Evolutionary conservation across 1,140 invertebrate species (phyloP), one percentile per base, ranked within the genome.

Genomic region (Zaprionus africanus): DNA sequence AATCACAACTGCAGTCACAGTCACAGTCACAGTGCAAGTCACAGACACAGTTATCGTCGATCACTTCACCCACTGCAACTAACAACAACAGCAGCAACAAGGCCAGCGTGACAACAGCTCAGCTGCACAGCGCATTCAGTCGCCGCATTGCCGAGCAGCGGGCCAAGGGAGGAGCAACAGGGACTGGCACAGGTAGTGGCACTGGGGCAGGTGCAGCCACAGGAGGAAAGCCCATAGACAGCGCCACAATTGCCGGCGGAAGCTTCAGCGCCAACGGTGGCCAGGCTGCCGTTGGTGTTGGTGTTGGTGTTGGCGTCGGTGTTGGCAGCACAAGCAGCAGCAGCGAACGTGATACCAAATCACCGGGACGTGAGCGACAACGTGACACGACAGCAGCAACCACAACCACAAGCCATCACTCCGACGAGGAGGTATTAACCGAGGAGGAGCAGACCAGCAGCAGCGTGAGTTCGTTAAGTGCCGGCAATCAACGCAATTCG

Each of bases 201-300:
- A 77, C 51, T 63, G 75, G 31, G 64, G 58, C 6, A 65, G 61
- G 41, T 31, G 31, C 54, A 41, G 75, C 53, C 19, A 41, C 51
- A 53, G 22, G 69, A 65, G 34, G 43, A 66, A 72, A 73, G 63
- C 73, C 67, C 56, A 17, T 26, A 66, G 77, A 71, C 76, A 74
- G 43, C 76, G 68, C 58, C 90, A 92, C 91, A 92, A 92, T 92
- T 88, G 90, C 90, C 82, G 90, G 91, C 84, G 91, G 87, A 91
- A 92, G 87, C 75, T 86, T 86, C 76, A 88, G 80, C 87, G 82
- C 86, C 91, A 91, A 91, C 91, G 87, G 91, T 88, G 80, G 82
- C 84, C 79, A 88, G 73, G 84, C 81, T 75, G 91, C 87, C 91
- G 91, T 92, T 92, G 91, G 91, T 90, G 81, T 84, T 71, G 82